Conservation (phyloP, 2,113 vertebrate species). For the Myotis yumanensis region DNA sequence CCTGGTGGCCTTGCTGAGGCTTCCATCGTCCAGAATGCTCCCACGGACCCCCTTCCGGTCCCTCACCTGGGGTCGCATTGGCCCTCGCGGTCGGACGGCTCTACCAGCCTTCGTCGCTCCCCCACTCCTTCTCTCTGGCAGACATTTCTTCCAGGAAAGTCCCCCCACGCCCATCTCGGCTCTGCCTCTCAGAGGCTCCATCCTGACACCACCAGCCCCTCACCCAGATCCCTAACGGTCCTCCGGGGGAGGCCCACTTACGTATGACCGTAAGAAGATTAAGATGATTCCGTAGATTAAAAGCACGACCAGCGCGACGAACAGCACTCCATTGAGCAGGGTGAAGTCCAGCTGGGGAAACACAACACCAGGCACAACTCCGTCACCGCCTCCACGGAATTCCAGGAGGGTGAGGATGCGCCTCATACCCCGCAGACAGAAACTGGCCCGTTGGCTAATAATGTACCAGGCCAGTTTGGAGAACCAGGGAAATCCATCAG, state of each 20-base stretch:
- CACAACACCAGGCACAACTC: neutral
- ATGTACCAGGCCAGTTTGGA: neutral
- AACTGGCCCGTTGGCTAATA: neutral
- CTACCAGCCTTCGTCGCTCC: neutral
- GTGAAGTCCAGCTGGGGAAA: conserved; percentile 89
- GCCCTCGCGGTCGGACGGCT: neutral
- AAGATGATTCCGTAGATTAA: conserved; percentile 84
- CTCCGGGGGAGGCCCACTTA: conserved; percentile 65
- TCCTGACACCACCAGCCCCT: neutral
- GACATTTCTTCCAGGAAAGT: neutral
- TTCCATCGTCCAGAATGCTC: neutral
- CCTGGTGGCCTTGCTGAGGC: neutral
- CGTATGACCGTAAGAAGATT: conserved; percentile 78
- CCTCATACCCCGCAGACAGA: neutral
- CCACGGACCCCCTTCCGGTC: neutral
- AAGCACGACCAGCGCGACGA: conserved; percentile 79
- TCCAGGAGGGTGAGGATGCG: neutral
- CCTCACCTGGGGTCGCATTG: neutral
- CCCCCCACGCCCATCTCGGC: neutral
- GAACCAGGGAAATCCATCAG: neutral
- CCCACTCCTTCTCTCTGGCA: neutral
- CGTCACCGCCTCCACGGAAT: neutral
- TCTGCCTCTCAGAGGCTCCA: neutral
- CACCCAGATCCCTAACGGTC: neutral
- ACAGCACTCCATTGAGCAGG: conserved; percentile 76